These are phyloP conservation scores for Phthorimaea operculella DNA, from an alignment of 1,140 invertebrate genomes.

Conservation along the genomic window DNA sequence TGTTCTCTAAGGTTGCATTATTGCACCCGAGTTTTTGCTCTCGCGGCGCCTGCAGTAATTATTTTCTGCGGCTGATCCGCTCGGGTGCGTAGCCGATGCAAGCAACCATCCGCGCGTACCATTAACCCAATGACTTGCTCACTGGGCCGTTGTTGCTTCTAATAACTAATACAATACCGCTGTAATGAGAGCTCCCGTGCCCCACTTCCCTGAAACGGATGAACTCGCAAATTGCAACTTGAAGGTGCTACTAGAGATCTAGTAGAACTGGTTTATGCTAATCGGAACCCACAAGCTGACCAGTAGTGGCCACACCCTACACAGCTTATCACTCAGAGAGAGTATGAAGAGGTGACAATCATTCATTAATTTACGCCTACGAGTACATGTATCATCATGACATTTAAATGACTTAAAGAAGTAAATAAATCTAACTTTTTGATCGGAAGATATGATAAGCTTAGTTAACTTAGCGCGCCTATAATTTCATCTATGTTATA, in stretches of 20 bases:
- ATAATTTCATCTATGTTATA: too few relatives aligned
- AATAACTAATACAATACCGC: conserved; percentile 32
- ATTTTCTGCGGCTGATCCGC: conserved; percentile 17
- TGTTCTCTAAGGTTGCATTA: neutral
- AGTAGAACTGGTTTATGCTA: neutral
- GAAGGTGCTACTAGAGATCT: neutral
- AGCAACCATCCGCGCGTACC: conserved; percentile 40
- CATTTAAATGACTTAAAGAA: too few relatives aligned
- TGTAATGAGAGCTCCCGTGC: conserved; percentile 31
- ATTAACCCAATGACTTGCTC: conserved; percentile 60
- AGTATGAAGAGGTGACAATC: neutral
- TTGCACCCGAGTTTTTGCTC: neutral
- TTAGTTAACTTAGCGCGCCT: too few relatives aligned
- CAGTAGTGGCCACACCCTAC: too few relatives aligned
- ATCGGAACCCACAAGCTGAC: neutral
- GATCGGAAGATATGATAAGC: too few relatives aligned
- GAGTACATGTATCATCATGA: too few relatives aligned
- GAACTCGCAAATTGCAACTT: neutral
- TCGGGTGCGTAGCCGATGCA: conserved; percentile 30
- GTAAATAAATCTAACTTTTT: too few relatives aligned
- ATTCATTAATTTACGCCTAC: neutral
- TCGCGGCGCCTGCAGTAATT: conserved; percentile 1
- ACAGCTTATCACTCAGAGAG: neutral
- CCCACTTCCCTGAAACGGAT: conserved; percentile 4
- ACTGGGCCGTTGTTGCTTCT: conserved; percentile 33